These are phyloP conservation scores for Dryococelus australis DNA, from an alignment of 2,888 invertebrate species.

Conservation along the genomic window DNA sequence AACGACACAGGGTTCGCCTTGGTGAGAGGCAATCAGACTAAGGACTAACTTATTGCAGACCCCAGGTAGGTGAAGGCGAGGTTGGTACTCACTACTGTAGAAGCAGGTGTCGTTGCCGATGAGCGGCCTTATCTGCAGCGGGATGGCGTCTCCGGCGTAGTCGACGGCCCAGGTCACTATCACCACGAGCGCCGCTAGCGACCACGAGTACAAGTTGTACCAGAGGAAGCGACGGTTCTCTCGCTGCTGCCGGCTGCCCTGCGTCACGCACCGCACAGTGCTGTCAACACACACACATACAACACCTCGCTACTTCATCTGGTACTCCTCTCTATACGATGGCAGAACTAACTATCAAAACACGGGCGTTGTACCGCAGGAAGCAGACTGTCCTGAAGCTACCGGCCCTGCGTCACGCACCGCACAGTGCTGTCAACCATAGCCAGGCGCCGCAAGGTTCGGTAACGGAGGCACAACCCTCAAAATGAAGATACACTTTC, in stretches of 20 bases:
- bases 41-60: too few relatives aligned
- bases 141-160: background rate
- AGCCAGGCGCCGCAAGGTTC: too few relatives aligned
- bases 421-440: too few relatives aligned
- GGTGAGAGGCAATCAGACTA: too few relatives aligned
- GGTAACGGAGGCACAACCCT: too few relatives aligned
- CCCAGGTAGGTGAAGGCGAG: background rate
- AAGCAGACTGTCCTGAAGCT: too few relatives aligned
- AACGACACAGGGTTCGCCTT: too few relatives aligned
- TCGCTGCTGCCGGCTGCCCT: conserved; percentile 32
- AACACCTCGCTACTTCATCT: background rate
- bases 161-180: conserved; percentile 49
- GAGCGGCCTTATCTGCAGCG: background rate
- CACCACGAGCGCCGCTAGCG: conserved; percentile 66
- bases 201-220: conserved; percentile 79
- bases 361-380: background rate
- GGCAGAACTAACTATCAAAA: background rate
- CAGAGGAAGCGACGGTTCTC: conserved; percentile 61
- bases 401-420: too few relatives aligned
- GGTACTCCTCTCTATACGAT: background rate
- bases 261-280: conserved; percentile 22
- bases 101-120: background rate
- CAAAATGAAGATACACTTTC: too few relatives aligned
- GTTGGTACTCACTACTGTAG: background rate
- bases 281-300: conserved; percentile 22